Evolutionary conservation across 2,888 invertebrate genomes (phyloP), one percentile per base, ranked within the genome.

Genomic region (Stenodera caucasica): DNA sequence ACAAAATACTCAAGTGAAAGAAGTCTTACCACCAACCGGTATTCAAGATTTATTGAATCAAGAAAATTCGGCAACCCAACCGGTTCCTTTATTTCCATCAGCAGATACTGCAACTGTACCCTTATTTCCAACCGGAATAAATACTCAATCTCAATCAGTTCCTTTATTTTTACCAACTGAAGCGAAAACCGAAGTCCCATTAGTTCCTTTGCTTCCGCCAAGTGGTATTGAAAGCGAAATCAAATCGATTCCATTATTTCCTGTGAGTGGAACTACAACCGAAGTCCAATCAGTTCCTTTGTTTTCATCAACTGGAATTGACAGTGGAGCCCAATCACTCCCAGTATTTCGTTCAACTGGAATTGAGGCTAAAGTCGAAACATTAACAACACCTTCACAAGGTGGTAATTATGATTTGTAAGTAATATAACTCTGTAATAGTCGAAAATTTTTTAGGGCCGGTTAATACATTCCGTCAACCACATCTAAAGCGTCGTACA

Each of bases 401-500:
- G 37, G 37, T 37, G 37, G 15, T 15, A 37, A 8, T 37, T 53
- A 65, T 14, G 53, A 57, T 57, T 30, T 30, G 7, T 30, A n/a
- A n/a, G n/a, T n/a, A n/a, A n/a, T n/a, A n/a, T n/a, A 30, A 26
- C 26, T 26, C 2, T 26, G 5, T 26, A 26, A 26, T 26, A 26
- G 5, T 26, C 5, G 26, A n/a, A n/a, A n/a, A n/a, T 26, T 26
- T 26, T 26, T 26, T 60, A 65, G 78, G 74, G 63, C 59, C 77
- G 32, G 60, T 69, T 18, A 83, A 87, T 68, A 85, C 82, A 40
- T 92, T 88, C 78, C 83, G 92, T 33, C 84, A 91, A 57, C 82
- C 87, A 0, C 86, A 87, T 4, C 85, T 85, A 69, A 85, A 86
- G 69, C 88, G 89, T 75, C 88, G 90, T 72, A 81, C 85, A 4